A percentile compares a stretch with the other conserved stretches of the same genome.
Evolutionary conservation across 2,113 vertebrate species (phyloP).

Genomic region (Grallaria varia): DNA sequence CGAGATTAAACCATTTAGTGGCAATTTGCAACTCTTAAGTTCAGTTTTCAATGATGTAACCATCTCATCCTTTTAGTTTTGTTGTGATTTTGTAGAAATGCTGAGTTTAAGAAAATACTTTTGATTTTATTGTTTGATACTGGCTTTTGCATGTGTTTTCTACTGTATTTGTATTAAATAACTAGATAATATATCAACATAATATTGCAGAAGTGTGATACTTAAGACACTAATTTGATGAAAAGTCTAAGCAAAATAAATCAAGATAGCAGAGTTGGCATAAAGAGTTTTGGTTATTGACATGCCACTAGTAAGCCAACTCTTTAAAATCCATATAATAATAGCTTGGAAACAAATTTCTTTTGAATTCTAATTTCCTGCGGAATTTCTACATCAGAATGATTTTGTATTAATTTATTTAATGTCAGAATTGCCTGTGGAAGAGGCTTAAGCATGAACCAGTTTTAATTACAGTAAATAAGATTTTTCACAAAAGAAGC

Average conservation of each 20-base stretch:
- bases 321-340: neutral
- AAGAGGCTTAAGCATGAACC: neutral
- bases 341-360: neutral
- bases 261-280: neutral
- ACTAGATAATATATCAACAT: neutral
- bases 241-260: conserved; percentile 7
- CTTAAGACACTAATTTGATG: neutral
- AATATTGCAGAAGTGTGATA: neutral
- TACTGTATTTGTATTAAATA: neutral
- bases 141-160: neutral
- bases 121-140: neutral
- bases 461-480: neutral
- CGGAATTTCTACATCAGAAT: neutral
- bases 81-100: neutral
- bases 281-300: neutral
- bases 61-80: neutral
- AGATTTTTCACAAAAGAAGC: neutral
- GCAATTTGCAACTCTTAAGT: neutral
- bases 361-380: neutral
- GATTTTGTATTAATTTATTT: neutral
- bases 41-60: neutral
- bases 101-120: neutral
- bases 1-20: neutral
- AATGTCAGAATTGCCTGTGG: neutral
- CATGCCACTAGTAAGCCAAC: neutral